Percentiles rank a stretch among this genome's conserved stretches.
phyloP scores from a whole-genome alignment of 2,888 invertebrate genomes.

The Lydus trimaculatus region DNA sequence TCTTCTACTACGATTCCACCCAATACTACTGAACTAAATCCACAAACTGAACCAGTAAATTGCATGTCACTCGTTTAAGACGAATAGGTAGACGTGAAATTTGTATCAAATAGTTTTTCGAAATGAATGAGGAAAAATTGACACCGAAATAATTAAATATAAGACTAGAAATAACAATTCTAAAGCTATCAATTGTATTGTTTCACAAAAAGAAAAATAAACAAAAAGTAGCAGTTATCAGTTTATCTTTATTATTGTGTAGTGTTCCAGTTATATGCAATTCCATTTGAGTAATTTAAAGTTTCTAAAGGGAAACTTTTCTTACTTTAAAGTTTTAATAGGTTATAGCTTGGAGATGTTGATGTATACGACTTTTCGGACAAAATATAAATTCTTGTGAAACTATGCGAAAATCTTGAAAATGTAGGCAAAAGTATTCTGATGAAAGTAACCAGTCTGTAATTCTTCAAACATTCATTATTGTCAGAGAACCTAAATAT shows the following conservation, averaged over 20 bases:
- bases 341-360: constrained; percentile 2
- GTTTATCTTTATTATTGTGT: neutral
- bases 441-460: too few species aligned
- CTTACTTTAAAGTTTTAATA: constrained; percentile 4
- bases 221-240: neutral
- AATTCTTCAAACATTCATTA: too few species aligned
- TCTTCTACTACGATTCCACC: constrained; percentile 18
- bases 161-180: neutral
- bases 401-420: neutral
- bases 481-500: too few species aligned
- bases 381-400: neutral
- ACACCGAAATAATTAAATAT: neutral
- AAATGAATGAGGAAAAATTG: constrained; percentile 28
- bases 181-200: too few species aligned
- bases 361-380: neutral
- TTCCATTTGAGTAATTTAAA: constrained; percentile 4
- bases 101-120: constrained; percentile 56
- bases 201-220: too few species aligned
- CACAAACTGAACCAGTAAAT: constrained; percentile 55
- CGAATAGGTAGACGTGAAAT: constrained; percentile 59
- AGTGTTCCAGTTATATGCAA: neutral
- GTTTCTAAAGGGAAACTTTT: neutral
- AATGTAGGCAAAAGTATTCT: too few species aligned
- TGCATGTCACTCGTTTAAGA: constrained; percentile 59
- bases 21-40: constrained; percentile 50